phyloP scores from a whole-genome alignment of 2,113 vertebrate species.

The Grammomys surdaster region DNA sequence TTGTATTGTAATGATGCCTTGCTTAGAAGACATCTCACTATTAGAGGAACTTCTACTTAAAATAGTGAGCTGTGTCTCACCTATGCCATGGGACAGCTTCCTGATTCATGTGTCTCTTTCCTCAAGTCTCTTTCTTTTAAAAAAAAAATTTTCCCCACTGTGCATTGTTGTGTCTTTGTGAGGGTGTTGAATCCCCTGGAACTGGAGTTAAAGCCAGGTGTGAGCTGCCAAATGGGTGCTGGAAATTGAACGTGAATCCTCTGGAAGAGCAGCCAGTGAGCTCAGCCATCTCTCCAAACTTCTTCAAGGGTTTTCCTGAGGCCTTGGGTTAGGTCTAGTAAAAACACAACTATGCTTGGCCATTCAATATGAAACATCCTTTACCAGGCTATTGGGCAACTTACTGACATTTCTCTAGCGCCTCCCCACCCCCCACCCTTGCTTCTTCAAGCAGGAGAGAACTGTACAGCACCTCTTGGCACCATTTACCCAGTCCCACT shows the following conservation, averaged over 20 bases:
- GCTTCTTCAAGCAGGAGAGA: constrained; percentile 35
- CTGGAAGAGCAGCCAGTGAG: not conserved
- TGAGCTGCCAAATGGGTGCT: not conserved
- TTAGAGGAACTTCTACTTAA: constrained; percentile 33
- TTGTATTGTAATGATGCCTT: not conserved
- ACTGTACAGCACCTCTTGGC: not conserved
- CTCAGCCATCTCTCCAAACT: not conserved
- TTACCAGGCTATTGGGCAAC: not conserved
- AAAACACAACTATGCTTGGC: not conserved
- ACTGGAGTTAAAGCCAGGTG: not conserved
- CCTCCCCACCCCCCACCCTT: not conserved
- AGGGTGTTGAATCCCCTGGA: not conserved
- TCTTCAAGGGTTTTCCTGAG: not conserved
- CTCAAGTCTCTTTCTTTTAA: not conserved
- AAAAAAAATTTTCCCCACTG: not conserved
- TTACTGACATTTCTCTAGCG: not conserved
- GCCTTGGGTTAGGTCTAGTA: not conserved
- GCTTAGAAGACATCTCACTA: constrained; percentile 6
- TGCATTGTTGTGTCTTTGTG: not conserved
- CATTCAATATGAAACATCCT: not conserved
- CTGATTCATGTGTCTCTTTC: constrained; percentile 40
- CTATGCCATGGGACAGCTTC: not conserved
- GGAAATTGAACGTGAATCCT: not conserved
- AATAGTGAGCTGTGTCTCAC: not conserved
- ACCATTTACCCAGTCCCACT: not conserved